phyloP scores from a whole-genome alignment of 2,113 vertebrate genomes.

The Canis aureus region DNA sequence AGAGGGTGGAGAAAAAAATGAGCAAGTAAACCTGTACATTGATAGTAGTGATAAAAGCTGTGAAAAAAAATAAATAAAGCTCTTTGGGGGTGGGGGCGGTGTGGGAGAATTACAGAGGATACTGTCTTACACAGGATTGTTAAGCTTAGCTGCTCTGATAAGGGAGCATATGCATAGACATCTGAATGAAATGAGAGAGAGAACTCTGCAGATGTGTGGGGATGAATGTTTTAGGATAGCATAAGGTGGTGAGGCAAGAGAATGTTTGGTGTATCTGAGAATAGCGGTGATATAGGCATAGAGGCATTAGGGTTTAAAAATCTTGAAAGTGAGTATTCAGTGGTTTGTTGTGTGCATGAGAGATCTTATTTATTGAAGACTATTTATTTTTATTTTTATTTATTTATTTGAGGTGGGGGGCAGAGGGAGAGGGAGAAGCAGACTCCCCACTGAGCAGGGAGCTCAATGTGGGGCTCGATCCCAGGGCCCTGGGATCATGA shows the following conservation, averaged over 20 bases:
- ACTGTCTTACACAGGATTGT: background rate
- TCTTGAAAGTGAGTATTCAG: background rate
- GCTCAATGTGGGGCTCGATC: no score
- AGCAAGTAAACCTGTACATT: background rate
- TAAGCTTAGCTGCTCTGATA: background rate
- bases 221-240: background rate
- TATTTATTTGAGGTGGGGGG: no score
- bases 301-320: background rate
- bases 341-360: background rate
- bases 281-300: background rate
- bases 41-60: background rate
- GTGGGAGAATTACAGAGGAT: background rate
- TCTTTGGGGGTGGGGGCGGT: background rate
- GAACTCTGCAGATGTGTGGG: background rate
- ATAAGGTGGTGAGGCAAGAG: background rate
- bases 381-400: no score
- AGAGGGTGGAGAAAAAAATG: background rate
- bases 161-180: background rate
- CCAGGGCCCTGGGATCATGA: no score
- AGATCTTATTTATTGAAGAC: background rate
- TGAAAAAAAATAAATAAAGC: slow-evolving; percentile 22
- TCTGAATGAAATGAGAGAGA: background rate
- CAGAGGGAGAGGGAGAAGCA: no score
- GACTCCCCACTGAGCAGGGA: no score
- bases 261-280: background rate